These are phyloP conservation scores for Protonemura montana DNA, from an alignment of 2,888 invertebrate genomes.

Conservation along the genomic window DNA sequence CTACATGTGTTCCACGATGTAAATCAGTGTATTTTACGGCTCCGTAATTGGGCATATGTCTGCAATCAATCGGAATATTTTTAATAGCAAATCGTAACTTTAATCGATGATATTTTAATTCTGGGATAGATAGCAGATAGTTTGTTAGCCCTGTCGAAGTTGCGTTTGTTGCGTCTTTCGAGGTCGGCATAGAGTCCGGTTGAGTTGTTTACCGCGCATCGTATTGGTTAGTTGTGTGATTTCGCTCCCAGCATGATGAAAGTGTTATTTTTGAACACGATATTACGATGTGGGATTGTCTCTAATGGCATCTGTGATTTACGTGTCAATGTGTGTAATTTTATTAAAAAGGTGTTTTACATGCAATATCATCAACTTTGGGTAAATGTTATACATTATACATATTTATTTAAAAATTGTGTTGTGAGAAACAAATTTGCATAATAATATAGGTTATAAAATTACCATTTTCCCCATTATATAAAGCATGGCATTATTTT, in stretches of 20 bases:
- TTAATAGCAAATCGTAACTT: background rate
- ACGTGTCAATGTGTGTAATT: conserved; percentile 37
- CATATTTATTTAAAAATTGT: conserved; percentile 18
- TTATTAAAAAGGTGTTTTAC: background rate
- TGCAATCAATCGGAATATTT: background rate
- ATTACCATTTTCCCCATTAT: background rate
- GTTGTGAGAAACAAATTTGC: conserved; percentile 15
- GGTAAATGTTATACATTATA: conserved; percentile 15
- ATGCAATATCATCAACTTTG: background rate
- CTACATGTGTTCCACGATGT: background rate
- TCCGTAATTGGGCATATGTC: background rate
- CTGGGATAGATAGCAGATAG: background rate
- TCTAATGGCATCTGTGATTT: conserved; percentile 41
- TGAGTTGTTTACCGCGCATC: background rate
- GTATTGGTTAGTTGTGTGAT: background rate
- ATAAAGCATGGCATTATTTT: conserved; percentile 34
- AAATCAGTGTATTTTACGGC: background rate
- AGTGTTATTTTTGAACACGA: conserved; percentile 27
- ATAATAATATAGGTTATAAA: background rate
- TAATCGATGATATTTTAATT: background rate
- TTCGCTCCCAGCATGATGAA: conserved; percentile 14
- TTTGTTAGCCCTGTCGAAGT: background rate
- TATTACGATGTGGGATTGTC: conserved; percentile 35
- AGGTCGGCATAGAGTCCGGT: background rate
- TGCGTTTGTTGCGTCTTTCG: background rate